Evolutionary conservation across 2,113 vertebrate species (phyloP), one percentile per base, ranked within the genome.

Genomic region (Crotalus horridus): DNA sequence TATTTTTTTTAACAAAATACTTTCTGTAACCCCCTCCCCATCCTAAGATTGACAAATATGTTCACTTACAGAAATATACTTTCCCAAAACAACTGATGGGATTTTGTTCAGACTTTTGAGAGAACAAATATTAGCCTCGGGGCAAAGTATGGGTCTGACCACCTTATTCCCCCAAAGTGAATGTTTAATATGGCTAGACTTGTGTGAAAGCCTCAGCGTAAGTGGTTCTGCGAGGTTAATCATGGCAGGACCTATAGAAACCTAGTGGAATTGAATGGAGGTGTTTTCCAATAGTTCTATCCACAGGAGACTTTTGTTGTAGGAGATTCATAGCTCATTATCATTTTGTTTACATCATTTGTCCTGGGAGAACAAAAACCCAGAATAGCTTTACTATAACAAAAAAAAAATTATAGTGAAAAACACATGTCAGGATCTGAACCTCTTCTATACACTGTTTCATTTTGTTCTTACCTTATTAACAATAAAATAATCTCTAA

Each of bases 71-170:
- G 58, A 91, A 91, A 88, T 33, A 24, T n/a, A 43, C 92, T 54
- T 48, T 51, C 95, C 92, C 91, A 23, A 55, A 95, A 17, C 85
- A 95, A 93, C 7, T 58, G 91, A 26, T 64, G 95, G 21, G 9
- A 39, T 91, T 94, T 94, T 95, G 54, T 89, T 91, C 92, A 85
- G 95, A 94, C 69, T 94, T 94, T 86, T 61, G 15, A 94, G 93
- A 90, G 89, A 95, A 92, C 90, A 86, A 94, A 88, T 64, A 91
- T 74, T 39, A 58, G 6, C 58, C 20, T 11, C 23, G 46, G 33
- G 85, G 23, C 39, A 20, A 53, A 90, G n/a, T 23, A 15, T 54
- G n/a, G 46, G 8, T 43, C 61, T 87, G 48, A 74, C 33, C 20
- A 56, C 1, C 39, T 56, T 91, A 81, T 64, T 46, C 11, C 85